Evolutionary conservation across 2,888 invertebrate species (phyloP).

Genomic region (Caenorhabditis sp.): DNA sequence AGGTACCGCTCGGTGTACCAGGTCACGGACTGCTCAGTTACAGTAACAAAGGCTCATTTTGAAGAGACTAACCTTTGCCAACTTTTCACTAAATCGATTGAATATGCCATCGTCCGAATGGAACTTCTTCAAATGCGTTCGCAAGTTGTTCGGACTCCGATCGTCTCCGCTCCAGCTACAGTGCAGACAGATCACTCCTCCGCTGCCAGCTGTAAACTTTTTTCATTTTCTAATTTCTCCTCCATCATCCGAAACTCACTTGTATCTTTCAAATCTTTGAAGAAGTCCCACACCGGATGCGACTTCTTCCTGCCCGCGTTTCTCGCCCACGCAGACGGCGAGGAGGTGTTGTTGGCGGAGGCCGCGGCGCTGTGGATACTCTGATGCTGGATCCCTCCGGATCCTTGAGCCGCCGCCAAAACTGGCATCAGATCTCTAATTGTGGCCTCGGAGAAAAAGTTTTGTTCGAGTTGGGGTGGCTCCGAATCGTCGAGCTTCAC

Average conservation of each 20-base stretch:
- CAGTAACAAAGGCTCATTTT: no score
- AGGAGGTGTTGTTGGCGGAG: slow-evolving; percentile 21
- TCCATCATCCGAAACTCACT: no score
- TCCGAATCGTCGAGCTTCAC: slow-evolving; percentile 6
- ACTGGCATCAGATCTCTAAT: slow-evolving; percentile 54
- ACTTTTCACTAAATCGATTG: slow-evolving; percentile 66
- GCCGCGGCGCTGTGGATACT: not conserved
- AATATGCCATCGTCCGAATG: slow-evolving; percentile 72
- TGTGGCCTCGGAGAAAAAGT: slow-evolving; percentile 35
- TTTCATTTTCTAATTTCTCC: not conserved
- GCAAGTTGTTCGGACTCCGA: slow-evolving; percentile 72
- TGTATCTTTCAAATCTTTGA: slow-evolving; percentile 70
- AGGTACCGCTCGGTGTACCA: no score
- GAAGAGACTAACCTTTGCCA: slow-evolving; percentile 64
- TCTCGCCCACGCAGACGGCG: slow-evolving; percentile 66
- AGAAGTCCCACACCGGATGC: slow-evolving; percentile 76
- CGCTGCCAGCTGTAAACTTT: slow-evolving; percentile 65
- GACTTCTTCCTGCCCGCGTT: slow-evolving; percentile 73
- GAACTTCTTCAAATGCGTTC: slow-evolving; percentile 73
- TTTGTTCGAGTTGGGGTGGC: slow-evolving; percentile 1
- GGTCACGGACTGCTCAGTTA: no score
- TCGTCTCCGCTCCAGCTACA: slow-evolving; percentile 73
- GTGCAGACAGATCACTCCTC: slow-evolving; percentile 71
- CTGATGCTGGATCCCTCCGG: not conserved
- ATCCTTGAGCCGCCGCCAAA: slow-evolving; percentile 23